Base-by-base conservation (phyloP, 1,140 invertebrate species). In the Battus philenor region DNA sequence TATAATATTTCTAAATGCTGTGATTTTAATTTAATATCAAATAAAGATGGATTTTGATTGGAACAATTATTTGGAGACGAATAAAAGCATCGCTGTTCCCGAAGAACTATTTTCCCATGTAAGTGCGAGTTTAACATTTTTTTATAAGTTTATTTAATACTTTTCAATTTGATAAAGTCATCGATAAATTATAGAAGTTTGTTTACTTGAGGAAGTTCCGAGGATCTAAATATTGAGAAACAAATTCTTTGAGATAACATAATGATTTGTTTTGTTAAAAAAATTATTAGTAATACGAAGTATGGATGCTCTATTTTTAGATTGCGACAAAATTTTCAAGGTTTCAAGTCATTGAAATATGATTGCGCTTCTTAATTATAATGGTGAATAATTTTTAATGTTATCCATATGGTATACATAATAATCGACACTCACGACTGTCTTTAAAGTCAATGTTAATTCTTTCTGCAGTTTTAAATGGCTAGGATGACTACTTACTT, bases 61-160 rank as follows among this genome's bases (percentile, higher is more conserved):
- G 77, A 77, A 55, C 44, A 73, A 77, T 67, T 82, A 71, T 75
- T 71, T 84, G 50, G 66, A 84, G 70, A 48, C 67, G 17, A 81
- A 67, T 53, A 78, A 80, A 61, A 64, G 64, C 47, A 53, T 68
- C 41, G 72, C 68, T 53, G 71, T 84, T 32, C 80, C 77, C 45
- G 80, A 84, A 74, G 77, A 81, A 75, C 65, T 84, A 60, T 84
- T 84, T 81, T 73, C 66, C 65, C 80, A 84, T 68, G 80, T 84
- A 74, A 81, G 80, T 79, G 47, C 29, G 44, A 41, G 27, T 43
- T 45, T 22, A 38, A 26, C 17, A 30, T 16, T 34, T 31, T n/a
- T 17, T 27, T 26, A 20, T 16, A 43, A 33, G 20, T 33, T 49
- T 29, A 27, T 18, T 16, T 17, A 31, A 44, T 44, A 34, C 43